Percentiles rank a stretch among this genome's conserved stretches.
Evolutionary conservation across 2,888 invertebrate species (phyloP).

Genomic region (Falcaria lacertinaria): DNA sequence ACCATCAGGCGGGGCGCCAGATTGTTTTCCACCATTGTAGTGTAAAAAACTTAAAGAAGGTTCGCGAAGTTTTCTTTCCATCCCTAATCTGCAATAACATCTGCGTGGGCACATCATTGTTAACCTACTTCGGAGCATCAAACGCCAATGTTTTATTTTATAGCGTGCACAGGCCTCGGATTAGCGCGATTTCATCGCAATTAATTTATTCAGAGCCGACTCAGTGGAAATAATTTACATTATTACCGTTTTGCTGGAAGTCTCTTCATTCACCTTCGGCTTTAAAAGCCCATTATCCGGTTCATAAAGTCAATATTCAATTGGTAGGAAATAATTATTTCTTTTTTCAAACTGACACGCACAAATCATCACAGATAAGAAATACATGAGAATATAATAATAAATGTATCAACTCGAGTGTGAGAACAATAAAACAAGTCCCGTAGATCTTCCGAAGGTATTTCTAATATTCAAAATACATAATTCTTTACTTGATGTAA

Average conservation of each 20-base stretch:
- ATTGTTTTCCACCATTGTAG: too few species aligned
- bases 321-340: background rate
- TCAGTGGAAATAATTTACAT: background rate
- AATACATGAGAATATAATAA: too few species aligned
- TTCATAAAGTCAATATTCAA: background rate
- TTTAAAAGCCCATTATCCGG: background rate
- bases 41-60: too few species aligned
- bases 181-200: background rate
- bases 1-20: too few species aligned
- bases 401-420: too few species aligned
- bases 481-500: too few species aligned
- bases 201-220: background rate
- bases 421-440: too few species aligned
- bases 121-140: background rate
- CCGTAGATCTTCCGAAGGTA: too few species aligned
- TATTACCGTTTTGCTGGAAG: background rate
- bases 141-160: background rate
- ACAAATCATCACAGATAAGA: too few species aligned
- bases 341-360: too few species aligned
- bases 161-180: background rate
- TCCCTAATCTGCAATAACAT: background rate
- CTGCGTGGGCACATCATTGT: background rate
- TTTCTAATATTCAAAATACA: too few species aligned
- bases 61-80: slow-evolving; percentile 5
- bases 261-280: background rate